A percentile compares a stretch with the other conserved stretches of the same genome.
Evolutionary conservation across 2,797 vertebrate genomes (phyloP).

Genomic region (Nyctibius grandis): DNA sequence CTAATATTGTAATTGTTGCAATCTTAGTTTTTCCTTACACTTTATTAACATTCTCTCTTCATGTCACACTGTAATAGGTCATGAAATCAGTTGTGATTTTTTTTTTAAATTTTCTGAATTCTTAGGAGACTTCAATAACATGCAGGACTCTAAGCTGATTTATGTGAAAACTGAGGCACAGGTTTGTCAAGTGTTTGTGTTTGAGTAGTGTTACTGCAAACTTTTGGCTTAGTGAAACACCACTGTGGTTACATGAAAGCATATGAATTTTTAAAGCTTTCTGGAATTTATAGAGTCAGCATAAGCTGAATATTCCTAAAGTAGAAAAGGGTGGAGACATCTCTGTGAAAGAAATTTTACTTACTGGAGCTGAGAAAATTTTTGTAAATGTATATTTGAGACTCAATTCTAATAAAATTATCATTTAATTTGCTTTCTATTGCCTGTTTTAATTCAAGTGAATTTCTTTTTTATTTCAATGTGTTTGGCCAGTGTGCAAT

Average conservation of each 20-base stretch:
- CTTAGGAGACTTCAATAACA: not conserved
- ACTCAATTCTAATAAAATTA: not conserved
- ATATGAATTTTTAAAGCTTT: not conserved
- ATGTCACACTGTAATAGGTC: not conserved
- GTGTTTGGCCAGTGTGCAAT: not conserved
- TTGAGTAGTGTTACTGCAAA: not conserved
- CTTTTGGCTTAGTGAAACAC: not conserved
- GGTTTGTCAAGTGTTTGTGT: not conserved
- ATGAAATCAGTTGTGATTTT: not conserved
- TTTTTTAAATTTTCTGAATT: not conserved
- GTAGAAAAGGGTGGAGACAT: not conserved
- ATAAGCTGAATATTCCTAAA: not conserved
- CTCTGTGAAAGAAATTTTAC: not conserved
- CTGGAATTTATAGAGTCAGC: not conserved
- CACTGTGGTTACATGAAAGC: not conserved
- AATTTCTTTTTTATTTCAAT: not conserved
- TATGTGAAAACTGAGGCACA: not conserved
- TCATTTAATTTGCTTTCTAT: not conserved
- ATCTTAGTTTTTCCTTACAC: not conserved
- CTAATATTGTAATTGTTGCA: not conserved
- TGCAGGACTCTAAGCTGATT: not conserved
- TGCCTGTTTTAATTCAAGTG: not conserved
- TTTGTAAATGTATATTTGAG: not conserved
- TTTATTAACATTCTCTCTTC: not conserved
- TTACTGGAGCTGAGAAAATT: not conserved